Evolutionary conservation across 2,888 invertebrate genomes (phyloP), one percentile per base, ranked within the genome.

Genomic region (Zele albiditarsus): DNA sequence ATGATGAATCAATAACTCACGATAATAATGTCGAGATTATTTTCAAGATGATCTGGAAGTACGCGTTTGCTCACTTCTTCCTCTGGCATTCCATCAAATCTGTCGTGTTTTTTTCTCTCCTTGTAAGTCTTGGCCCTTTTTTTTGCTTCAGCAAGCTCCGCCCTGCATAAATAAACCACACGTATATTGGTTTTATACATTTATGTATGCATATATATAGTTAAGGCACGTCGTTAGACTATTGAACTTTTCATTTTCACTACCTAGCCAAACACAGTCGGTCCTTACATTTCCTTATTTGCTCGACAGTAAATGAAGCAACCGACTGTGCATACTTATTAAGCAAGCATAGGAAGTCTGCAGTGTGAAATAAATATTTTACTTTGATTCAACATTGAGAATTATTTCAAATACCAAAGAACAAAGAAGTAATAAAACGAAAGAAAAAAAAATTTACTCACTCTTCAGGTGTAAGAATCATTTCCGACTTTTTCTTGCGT

Each of bases 1-100:
- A 25, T 20, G 20, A 63, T 38, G 10, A 10, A 63, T 63, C n/a
- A 38, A 63, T 63, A 14, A 95, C 97, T 96, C 94, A 98, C 98
- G 92, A 98, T 98, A 90, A 98, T 95, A 91, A 98, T 98, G 92
- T 99, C 98, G 90, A 98, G 94, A 92, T 97, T 96, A 90, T 94
- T 94, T 38, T 95, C 93, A 81, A 98, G 93, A 90, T 98, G 97
- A 92, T 99, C 98, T 77, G 98, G 98, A 89, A 99, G 93, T 82
- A 96, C 96, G 85, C 97, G 93, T 86, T 97, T 95, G 77, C 96
- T 94, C 65, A 98, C 97, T 91, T 98, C 98, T 89, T 98, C 98
- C 90, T 98, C 98, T 78, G 97, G 95, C 96, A 98, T 96, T 77
- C 97, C 97, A 91, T 97, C 97, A 91, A 97, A 97, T 79, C 97